Evolutionary conservation across 2,888 invertebrate species (phyloP), one percentile per base, ranked within the genome.

Genomic region (Heliconius cydno): DNA sequence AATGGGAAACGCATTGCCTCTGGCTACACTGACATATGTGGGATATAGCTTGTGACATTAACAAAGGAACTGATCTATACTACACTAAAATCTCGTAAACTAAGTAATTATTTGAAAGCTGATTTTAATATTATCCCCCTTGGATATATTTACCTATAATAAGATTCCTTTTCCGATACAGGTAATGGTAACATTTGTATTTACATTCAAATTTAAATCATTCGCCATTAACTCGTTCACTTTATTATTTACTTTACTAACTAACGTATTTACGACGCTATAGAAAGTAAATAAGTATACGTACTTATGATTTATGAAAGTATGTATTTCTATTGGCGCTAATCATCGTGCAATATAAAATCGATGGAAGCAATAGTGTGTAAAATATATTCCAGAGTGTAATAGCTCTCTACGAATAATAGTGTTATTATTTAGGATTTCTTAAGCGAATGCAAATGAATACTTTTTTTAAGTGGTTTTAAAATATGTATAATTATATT

Each of bases 371-470:
- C 74, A 78, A 78, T 80, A 65, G 57, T 5, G 75, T 80, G 78
- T 78, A 65, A 75, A 80, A 76, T 71, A 60, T 65, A 80, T 78
- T 74, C 60, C 60, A 52, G 15, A 71, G 65, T 78, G 78, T 75
- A 75, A 77, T 34, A 78, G 74, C 30, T 68, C 10, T 74, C 34
- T 30, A 41, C 30, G 34, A 71, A 77, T 71, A 22, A 68, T 38
- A 25, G 60, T 79, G 74, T 46, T 60, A 38, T 63, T 41, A 63
- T 34, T 78, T 72, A 38, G 57, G 41, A 57, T 68, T 74, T 73
- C 73, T 38, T 28, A 74, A 78, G 28, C 60, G 73, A 70, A 63
- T 72, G 52, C 34, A 71, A 74, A 77, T 63, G 19, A 30, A 80
- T 70, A 74, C 60, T 34, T 34, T 34, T 34, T 34, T 7, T 6